These are phyloP conservation scores for Tonatia bakeri DNA, from an alignment of 2,113 vertebrate species.

Conservation along the genomic window DNA sequence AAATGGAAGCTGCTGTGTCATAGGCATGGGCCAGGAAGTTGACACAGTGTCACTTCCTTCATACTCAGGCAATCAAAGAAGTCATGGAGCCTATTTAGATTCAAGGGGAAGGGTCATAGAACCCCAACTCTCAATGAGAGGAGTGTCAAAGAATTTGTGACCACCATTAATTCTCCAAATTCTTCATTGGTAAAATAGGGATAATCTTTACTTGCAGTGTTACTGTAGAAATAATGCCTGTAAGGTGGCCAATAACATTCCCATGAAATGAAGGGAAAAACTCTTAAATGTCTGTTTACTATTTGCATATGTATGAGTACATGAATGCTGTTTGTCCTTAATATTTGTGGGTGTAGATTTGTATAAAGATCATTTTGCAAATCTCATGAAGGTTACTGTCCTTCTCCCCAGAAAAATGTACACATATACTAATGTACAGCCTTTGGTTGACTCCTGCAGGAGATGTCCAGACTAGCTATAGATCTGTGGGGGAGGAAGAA, in stretches of 20 bases:
- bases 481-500: not conserved
- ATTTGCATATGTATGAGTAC: not conserved
- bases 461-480: not conserved
- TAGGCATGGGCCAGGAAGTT: not conserved
- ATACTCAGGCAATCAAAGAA: not conserved
- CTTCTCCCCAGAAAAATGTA: not conserved
- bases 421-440: not conserved
- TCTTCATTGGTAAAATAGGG: not conserved
- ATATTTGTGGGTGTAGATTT: not conserved
- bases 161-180: not conserved
- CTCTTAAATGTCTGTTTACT: not conserved
- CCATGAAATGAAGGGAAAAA: not conserved
- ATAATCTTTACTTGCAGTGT: not conserved
- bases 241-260: not conserved
- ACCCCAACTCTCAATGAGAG: not conserved
- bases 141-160: not conserved
- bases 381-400: not conserved
- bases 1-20: not conserved
- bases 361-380: not conserved
- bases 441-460: not conserved
- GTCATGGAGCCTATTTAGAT: not conserved
- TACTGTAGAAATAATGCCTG: not conserved
- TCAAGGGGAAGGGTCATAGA: not conserved
- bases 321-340: not conserved
- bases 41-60: not conserved